Conservation (phyloP, 2,888 invertebrate species). For the Agriopis marginaria region DNA sequence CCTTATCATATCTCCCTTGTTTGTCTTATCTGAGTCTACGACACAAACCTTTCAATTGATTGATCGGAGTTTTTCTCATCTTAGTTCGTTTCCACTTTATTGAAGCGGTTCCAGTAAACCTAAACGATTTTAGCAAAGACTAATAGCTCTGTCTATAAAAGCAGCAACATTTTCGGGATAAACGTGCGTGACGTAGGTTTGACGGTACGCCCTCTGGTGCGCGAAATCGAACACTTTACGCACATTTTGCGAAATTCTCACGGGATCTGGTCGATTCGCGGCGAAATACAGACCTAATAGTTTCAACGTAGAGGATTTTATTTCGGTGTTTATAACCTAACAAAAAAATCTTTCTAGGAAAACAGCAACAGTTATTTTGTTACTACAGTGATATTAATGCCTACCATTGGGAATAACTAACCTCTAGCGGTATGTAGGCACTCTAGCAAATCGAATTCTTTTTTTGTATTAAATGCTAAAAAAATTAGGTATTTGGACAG, state of each 20-base stretch:
- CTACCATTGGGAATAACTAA: no score
- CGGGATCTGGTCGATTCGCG: constrained; percentile 7
- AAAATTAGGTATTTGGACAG: no score
- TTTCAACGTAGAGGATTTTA: not conserved
- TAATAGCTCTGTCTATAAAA: constrained; percentile 30
- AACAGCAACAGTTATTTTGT: not conserved
- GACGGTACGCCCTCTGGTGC: constrained; percentile 35
- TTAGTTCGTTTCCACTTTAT: constrained; percentile 13
- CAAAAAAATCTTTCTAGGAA: not conserved
- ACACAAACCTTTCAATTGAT: constrained; percentile 6
- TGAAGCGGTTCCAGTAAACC: constrained; percentile 15
- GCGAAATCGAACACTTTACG: constrained; percentile 38
- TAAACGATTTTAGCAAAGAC: constrained; percentile 20
- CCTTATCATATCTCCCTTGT: no score
- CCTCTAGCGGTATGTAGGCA: no score
- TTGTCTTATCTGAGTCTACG: not conserved
- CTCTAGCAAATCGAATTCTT: no score
- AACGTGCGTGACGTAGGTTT: constrained; percentile 44
- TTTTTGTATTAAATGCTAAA: no score
- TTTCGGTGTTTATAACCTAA: not conserved
- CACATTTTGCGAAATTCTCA: constrained; percentile 31
- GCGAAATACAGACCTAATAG: not conserved
- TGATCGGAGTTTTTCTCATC: not conserved
- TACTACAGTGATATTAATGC: no score
- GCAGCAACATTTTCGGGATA: constrained; percentile 30